Base-by-base conservation (phyloP, 1,140 invertebrate species). In the Zaprionus davidi region DNA sequence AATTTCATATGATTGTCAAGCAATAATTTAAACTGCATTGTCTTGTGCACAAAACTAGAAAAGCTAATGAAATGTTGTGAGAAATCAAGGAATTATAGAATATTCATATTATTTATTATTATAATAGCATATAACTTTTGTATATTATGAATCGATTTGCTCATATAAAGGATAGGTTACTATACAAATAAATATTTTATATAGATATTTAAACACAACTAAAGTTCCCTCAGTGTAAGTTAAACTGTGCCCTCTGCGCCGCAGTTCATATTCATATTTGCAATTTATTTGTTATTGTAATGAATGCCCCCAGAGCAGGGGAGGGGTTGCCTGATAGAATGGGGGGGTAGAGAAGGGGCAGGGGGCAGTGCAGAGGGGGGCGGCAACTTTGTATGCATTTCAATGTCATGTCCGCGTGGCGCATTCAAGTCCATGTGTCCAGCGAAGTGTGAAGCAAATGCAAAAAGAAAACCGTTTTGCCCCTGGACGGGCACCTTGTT, bases 261-360 rank as follows among this genome's bases (percentile, higher is more conserved):
- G 11, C 46, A 51, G 20, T 67, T 63, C 31, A 70, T 70, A 63
- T 75, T 67, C 44, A 85, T 82, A 85, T 85, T 82, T 81, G 78
- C 85, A 57, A 88, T 79, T 85, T 87, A 90, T 88, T 88, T 84
- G 78, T 88, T 90, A 85, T 84, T 90, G 74, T 85, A 81, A 84
- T 90, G 78, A 69, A 66, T 58, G 53, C 60, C 38, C 55, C 7
- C 36, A 51, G n/a, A 26, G 9, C 36, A 51, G 31, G 59, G 49
- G 24, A 69, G 41, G 41, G 11, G 26, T 22, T 9, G 41, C 5
- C 41, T 22, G 44, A 20, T 20, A 13, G 51, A 55, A n/a, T n/a
- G 22, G 15, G n/a, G n/a, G n/a, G 17, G 36, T 68, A 36, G 53
- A 58, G 57, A 17, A 51, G 26, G 17, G 7, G 6, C n/a, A 44